Base-by-base conservation (phyloP, 2,113 vertebrate species). In the Vulpes ferrilata region DNA sequence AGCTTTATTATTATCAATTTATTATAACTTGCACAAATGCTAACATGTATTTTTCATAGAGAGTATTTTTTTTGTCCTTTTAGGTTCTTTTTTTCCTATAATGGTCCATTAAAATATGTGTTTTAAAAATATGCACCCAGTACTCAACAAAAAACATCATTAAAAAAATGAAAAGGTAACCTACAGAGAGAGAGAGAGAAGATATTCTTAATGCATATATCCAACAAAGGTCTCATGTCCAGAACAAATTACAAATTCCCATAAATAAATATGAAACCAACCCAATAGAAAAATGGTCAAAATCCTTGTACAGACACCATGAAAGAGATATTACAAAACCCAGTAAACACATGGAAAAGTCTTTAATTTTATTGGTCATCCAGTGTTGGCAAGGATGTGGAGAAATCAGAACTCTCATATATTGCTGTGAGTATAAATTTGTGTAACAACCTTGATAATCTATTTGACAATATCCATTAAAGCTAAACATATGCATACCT, bases 131-230 rank as follows among this genome's bases (percentile, higher is more conserved):
- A 82, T 59, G 17, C 64, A 65, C 2, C 7, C 5, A 78, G 2
- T 71, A 5, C 38, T 88, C 57, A 91, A 53, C 15, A 81, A 38
- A 91, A 96, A 89, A 30, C 9, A 90, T 17, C 27, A 82, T 35
- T 86, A 96, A 85, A 17, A 35, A 57, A 73, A 86, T 93, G 9
- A 89, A 96, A 93, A 97, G 2, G 22, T 6, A 65, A 55, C 38
- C 60, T 59, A 86, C 4, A 87, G 19, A 96, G 11, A 32, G 10
- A 27, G 35, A 35, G 9, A 32, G n/a, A 92, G n/a, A 60, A 74
- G 53, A n/a, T 71, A 73, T 73, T 79, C 15, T 53, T 79, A 91
- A 69, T n/a, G 67, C 4, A 90, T 20, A 48, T 30, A 80, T 4
- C 6, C 30, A 88, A 62, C 5, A 69, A 90, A 51, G 12, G 22